Evolutionary conservation across 2,888 invertebrate species (phyloP), one percentile per base, ranked within the genome.

Genomic region (Erebia aethiops): DNA sequence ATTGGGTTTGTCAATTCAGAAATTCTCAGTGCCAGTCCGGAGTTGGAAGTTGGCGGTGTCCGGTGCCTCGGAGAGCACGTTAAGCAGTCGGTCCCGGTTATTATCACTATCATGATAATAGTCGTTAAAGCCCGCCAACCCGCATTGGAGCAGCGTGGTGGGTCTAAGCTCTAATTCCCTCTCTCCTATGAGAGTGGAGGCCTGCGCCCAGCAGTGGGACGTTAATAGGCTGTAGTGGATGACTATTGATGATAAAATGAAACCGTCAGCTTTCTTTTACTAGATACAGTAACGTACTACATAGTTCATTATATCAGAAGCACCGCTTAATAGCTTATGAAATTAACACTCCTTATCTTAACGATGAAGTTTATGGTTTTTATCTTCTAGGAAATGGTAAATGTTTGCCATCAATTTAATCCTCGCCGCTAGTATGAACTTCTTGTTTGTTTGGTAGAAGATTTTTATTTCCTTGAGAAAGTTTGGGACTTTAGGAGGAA

Each of bases 291-390:
- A 8, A 10, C 56, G 13, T 21, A 14, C 78, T 75, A 35, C 35
- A 7, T 35, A 81, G 78, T 77, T 80, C 78, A 77, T 76, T 69
- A 75, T 84, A 83, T 82, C 83, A 84, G 73, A 85, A 79, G 75
- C 79, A 79, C 85, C 84, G 84, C 82, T 73, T 79, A 84, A 83
- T 71, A 73, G 82, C 83, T 80, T 83, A 83, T 78, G 85, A 88
- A 89, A 89, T 89, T 87, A 89, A 87, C 84, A 80, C 83, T 73
- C 77, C 80, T 88, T 89, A 89, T 90, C 89, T 90, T 80, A 80
- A 85, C 81, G 81, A 81, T 80, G 71, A 67, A 79, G 75, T 77
- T 87, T 88, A 87, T 83, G 82, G 74, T 58, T 69, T 81, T 86
- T 88, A 89, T 90, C 87, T 88, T 82, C 78, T 76, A 80, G 83